phyloP scores from a whole-genome alignment of 2,797 vertebrate genomes.

The Choloepus didactylus region DNA sequence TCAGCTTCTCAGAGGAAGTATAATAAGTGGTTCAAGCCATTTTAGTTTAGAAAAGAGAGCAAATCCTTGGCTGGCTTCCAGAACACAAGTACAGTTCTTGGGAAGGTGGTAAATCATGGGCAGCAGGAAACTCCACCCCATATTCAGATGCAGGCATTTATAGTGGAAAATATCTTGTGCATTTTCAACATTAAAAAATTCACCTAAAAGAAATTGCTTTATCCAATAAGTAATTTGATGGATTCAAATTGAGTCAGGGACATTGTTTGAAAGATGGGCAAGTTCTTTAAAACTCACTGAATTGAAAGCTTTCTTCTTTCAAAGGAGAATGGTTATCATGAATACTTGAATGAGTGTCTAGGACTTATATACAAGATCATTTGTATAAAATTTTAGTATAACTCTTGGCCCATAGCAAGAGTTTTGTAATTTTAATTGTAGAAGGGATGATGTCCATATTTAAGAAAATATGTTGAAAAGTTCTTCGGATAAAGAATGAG shows the following conservation, averaged over 20 bases:
- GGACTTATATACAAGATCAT: neutral
- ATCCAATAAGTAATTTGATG: neutral
- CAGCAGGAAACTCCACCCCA: neutral
- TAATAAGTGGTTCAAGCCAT: neutral
- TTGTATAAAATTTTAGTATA: neutral
- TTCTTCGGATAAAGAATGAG: neutral
- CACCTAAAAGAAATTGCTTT: neutral
- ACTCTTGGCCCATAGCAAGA: neutral
- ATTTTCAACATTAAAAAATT: constrained; percentile 5
- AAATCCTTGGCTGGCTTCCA: neutral
- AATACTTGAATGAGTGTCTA: neutral
- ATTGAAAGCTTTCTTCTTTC: neutral
- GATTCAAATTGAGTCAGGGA: neutral
- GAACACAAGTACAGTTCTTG: neutral
- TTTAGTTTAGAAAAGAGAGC: neutral
- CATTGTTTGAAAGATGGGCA: neutral
- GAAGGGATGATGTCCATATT: neutral
- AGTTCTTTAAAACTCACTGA: neutral
- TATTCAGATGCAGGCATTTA: neutral
- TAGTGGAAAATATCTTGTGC: neutral
- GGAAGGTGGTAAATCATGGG: neutral
- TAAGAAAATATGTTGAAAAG: constrained; percentile 8
- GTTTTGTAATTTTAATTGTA: neutral
- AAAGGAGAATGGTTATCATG: neutral
- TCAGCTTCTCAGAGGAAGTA: neutral